A percentile compares a stretch with the other conserved stretches of the same genome.
phyloP scores from a whole-genome alignment of 2,797 vertebrate genomes.

The Bradypodion ventrale region DNA sequence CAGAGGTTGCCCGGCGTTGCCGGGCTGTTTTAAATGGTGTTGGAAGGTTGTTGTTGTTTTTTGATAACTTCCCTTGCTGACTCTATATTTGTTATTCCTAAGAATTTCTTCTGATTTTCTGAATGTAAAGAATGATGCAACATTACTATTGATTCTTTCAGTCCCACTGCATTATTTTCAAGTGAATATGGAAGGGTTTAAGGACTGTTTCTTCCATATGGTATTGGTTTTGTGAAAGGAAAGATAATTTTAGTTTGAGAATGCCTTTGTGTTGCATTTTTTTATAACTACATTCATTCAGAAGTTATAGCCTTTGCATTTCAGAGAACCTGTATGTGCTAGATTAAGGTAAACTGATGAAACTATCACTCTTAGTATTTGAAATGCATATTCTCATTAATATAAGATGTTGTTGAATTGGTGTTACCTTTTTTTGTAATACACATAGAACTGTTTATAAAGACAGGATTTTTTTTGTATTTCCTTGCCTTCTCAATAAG shows the following conservation, averaged over 20 bases:
- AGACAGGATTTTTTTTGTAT: not conserved
- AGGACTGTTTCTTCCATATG: not conserved
- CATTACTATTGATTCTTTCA: not conserved
- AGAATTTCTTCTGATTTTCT: not conserved
- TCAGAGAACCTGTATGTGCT: not conserved
- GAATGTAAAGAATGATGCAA: constrained; percentile 15
- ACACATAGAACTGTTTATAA: not conserved
- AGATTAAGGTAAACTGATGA: not conserved
- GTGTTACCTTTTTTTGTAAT: not conserved
- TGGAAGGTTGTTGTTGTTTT: too few relatives aligned
- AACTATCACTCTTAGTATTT: not conserved
- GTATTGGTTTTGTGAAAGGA: not conserved
- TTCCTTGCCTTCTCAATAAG: constrained; percentile 2
- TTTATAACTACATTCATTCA: not conserved
- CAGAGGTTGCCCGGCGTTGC: too few relatives aligned
- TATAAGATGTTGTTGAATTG: not conserved
- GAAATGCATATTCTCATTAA: not conserved
- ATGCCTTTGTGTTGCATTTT: not conserved
- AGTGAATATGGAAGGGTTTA: constrained; percentile 21
- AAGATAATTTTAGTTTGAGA: not conserved
- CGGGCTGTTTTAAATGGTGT: too few relatives aligned
- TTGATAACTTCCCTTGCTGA: not conserved
- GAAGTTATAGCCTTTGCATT: not conserved
- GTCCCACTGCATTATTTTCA: constrained; percentile 11
- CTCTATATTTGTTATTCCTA: constrained; percentile 11